phyloP scores from a whole-genome alignment of 2,888 invertebrate species.

The Epinotia demarniana region DNA sequence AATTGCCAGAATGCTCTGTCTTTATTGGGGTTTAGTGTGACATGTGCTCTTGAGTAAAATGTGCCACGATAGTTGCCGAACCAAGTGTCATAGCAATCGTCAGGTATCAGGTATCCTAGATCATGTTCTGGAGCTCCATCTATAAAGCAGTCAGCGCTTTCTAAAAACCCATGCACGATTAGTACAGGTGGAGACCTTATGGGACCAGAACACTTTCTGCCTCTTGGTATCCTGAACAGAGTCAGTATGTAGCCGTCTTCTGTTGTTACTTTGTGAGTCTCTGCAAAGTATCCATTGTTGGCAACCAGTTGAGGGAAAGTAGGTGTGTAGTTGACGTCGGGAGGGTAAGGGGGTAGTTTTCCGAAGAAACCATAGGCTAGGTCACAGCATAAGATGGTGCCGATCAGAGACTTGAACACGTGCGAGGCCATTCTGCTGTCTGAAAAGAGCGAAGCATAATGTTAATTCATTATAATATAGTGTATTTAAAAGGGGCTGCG shows the following conservation, averaged over 20 bases:
- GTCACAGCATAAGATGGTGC: conserved; percentile 7
- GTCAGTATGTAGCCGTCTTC: conserved; percentile 42
- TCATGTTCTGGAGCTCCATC: conserved; percentile 45
- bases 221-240: conserved; percentile 35
- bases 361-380: neutral
- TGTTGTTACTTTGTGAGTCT: conserved; percentile 36
- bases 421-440: conserved; percentile 11
- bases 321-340: conserved; percentile 27
- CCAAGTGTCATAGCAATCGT: conserved; percentile 54
- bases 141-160: conserved; percentile 30
- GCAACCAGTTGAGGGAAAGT: conserved; percentile 15
- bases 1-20: conserved; percentile 83
- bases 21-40: conserved; percentile 60
- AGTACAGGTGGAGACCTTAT: conserved; percentile 26
- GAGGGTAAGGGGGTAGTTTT: conserved; percentile 20
- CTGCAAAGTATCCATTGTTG: conserved; percentile 26
- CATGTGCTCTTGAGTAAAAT: conserved; percentile 80
- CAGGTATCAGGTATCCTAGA: conserved; percentile 57
- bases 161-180: conserved; percentile 36
- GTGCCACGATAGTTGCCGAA: conserved; percentile 52
- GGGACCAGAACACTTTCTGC: neutral
- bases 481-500: neutral
- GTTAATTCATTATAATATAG: neutral
- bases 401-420: neutral
- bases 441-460: conserved; percentile 8